Evolutionary conservation across 2,888 invertebrate genomes (phyloP), one percentile per base, ranked within the genome.

Genomic region (Diaperis boleti): DNA sequence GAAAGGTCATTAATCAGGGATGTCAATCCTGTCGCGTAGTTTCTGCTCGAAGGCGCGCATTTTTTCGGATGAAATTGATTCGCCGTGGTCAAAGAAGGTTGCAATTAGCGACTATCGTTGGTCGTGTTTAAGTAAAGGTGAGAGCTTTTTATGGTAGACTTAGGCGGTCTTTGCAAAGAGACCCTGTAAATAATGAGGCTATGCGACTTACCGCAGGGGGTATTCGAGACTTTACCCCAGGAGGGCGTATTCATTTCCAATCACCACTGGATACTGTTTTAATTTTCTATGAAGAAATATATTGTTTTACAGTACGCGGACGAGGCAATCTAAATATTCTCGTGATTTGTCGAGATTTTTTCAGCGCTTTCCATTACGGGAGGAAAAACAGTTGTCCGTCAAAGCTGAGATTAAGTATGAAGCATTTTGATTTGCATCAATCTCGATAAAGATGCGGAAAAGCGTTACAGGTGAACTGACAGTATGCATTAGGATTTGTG

Each of bases 191-290:
- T 79, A 79, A 79, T 79, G 79, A 78, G 78, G 73, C 76, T 76
- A 74, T 74, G 78, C 78, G 79, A 79, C 79, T 77, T 78, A 76
- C 80, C 75, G 74, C 79, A 74, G 78, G 79, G 78, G 77, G 77
- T 75, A 77, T 71, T 73, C 77, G 74, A 76, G 76, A 76, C 74
- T 74, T 72, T 72, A 70, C 75, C 76, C 76, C 77, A 72, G 79
- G 79, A 74, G 78, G 79, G 78, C 79, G 78, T 78, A 80, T 79
- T 81, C 79, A 80, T 81, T 81, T 81, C 79, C 80, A 81, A 80
- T 81, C 81, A 81, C 81, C 80, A 79, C 80, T 79, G 79, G 81
- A 81, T 78, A 79, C 81, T 72, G 78, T 79, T 79, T 78, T 79
- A 78, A 79, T 79, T 79, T 78, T 78, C 76, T 77, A 77, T 77